Evolutionary conservation across 2,113 vertebrate genomes (phyloP).

Genomic region (Gallinago paraguaiae): DNA sequence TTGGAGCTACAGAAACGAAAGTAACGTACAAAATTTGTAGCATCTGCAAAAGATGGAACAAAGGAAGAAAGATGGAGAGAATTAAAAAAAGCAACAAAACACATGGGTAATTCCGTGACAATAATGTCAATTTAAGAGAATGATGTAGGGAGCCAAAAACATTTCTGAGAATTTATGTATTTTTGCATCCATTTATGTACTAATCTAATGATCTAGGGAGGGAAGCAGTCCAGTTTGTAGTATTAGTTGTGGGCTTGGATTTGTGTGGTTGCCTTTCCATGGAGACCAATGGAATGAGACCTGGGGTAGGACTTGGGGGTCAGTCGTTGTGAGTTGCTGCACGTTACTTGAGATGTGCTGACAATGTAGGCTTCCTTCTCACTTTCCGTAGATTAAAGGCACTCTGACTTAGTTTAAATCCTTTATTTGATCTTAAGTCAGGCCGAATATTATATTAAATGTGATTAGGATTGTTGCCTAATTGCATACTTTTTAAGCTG

Average conservation of each 20-base stretch:
- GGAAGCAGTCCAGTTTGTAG: background rate
- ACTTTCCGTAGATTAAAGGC: background rate
- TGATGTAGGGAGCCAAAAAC: background rate
- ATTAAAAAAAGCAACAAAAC: background rate
- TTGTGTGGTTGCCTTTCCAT: background rate
- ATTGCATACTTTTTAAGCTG: background rate
- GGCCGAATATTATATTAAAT: background rate
- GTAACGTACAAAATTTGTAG: background rate
- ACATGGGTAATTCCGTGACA: background rate
- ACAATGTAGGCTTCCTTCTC: background rate
- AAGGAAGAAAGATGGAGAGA: background rate
- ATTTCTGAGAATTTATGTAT: background rate
- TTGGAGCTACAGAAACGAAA: background rate
- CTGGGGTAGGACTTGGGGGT: background rate
- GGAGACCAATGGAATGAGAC: background rate
- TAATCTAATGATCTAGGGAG: background rate
- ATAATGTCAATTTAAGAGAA: background rate
- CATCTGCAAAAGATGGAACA: background rate
- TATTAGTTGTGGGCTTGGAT: background rate
- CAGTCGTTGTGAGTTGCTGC: rapidly evolving
- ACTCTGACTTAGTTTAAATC: background rate
- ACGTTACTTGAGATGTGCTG: background rate
- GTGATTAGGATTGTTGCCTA: background rate
- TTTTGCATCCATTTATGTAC: background rate
- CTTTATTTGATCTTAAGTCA: background rate